phyloP scores from a whole-genome alignment of 2,113 vertebrate species.

The Vidua macroura region DNA sequence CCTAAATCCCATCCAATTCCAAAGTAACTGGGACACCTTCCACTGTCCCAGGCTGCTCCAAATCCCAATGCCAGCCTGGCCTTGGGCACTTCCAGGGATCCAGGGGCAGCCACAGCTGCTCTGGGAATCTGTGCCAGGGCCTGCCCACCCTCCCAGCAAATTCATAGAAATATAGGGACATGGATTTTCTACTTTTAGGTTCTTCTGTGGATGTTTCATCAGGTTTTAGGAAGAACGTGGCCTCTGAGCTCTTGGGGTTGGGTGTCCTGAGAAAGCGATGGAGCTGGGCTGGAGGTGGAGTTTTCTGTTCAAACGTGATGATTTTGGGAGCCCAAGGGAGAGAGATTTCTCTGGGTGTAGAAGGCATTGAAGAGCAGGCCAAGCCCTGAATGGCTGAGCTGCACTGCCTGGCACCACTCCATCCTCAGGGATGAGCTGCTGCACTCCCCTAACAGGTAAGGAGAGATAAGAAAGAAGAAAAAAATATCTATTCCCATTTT shows the following conservation, averaged over 20 bases:
- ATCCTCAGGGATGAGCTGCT: not conserved
- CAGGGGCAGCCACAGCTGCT: not conserved
- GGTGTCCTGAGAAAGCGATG: not conserved
- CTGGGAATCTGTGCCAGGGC: not conserved
- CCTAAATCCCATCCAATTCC: not conserved
- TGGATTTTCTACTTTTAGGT: not conserved
- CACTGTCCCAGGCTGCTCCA: not conserved
- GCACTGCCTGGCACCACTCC: not conserved
- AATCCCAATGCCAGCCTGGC: not conserved
- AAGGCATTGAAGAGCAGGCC: not conserved
- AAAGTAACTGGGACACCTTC: not conserved
- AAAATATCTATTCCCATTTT: not conserved
- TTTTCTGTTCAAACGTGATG: accelerated
- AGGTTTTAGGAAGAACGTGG: not conserved
- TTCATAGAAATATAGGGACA: accelerated
- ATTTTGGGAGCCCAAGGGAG: not conserved
- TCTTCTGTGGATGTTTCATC: not conserved
- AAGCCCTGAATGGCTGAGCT: not conserved
- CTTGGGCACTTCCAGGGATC: not conserved
- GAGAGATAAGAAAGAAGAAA: not conserved
- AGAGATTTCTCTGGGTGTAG: not conserved
- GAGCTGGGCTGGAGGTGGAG: not conserved
- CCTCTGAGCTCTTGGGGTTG: not conserved
- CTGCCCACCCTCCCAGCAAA: accelerated
- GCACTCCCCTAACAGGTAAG: not conserved